These are phyloP conservation scores for Paramisgurnus dabryanus DNA, from an alignment of 2,113 vertebrate genomes.

Conservation along the genomic window DNA sequence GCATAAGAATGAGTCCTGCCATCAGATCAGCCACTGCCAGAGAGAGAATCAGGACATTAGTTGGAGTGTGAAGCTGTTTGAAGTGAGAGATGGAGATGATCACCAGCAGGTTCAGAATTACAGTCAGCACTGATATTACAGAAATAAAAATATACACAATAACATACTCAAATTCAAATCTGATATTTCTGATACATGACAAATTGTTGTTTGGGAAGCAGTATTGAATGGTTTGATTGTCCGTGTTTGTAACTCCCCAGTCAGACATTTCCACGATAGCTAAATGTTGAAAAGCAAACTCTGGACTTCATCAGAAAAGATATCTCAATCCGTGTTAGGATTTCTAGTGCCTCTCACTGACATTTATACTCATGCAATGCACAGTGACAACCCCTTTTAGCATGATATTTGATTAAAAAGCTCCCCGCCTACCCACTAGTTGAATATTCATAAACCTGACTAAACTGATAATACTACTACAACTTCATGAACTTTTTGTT, in stretches of 20 bases:
- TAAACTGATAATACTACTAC: too few relatives aligned
- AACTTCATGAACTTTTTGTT: too few relatives aligned
- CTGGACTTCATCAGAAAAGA: too few relatives aligned
- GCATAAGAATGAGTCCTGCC: conserved; percentile 75
- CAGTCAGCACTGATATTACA: conserved; percentile 10
- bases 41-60: conserved; percentile 71
- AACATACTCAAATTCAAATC: too few relatives aligned
- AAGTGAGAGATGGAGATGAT: conserved; percentile 62
- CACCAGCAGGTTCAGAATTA: conserved; percentile 54
- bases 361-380: not conserved
- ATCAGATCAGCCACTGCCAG: conserved; percentile 53
- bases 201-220: not conserved
- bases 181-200: too few relatives aligned
- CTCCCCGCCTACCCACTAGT: not conserved
- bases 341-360: not conserved
- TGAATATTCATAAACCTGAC: not conserved
- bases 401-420: not conserved
- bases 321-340: not conserved
- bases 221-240: conserved; percentile 1
- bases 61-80: conserved; percentile 73
- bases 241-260: not conserved
- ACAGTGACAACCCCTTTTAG: not conserved
- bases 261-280: not conserved
- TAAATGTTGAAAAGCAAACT: not conserved
- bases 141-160: too few relatives aligned